These are phyloP conservation scores for Chloropsis hardwickii DNA, from an alignment of 2,113 vertebrate species.

Conservation along the genomic window DNA sequence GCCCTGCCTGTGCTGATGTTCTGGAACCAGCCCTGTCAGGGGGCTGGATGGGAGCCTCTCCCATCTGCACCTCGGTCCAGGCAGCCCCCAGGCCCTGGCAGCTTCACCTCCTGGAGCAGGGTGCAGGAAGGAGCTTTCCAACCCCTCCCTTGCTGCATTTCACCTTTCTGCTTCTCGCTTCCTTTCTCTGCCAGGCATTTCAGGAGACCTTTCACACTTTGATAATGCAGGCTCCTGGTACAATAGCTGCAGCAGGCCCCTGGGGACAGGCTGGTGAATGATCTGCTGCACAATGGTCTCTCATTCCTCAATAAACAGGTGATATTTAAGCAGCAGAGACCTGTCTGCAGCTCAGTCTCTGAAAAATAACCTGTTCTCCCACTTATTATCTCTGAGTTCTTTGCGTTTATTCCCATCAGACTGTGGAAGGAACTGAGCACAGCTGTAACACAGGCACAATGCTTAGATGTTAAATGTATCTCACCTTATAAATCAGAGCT, in stretches of 20 bases:
- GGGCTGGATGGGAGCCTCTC: neutral
- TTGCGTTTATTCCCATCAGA: neutral
- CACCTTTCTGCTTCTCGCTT: neutral
- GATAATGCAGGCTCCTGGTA: neutral
- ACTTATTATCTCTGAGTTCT: neutral
- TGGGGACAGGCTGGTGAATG: neutral
- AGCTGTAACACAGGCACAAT: fast-evolving
- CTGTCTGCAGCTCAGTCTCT: neutral
- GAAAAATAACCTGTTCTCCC: neutral
- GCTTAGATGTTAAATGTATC: neutral
- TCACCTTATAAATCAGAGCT: slow-evolving; percentile 91
- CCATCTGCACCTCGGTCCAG: neutral
- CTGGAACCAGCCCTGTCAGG: neutral
- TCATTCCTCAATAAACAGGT: neutral
- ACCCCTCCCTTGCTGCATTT: neutral
- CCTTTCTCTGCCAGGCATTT: neutral
- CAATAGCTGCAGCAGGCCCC: neutral
- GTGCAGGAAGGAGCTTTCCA: neutral
- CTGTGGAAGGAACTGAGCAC: neutral
- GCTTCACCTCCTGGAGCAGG: neutral
- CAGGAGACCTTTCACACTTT: neutral
- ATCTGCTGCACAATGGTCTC: neutral
- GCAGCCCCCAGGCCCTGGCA: neutral
- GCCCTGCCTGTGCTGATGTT: neutral
- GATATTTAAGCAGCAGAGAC: neutral